Evolutionary conservation across 2,888 invertebrate species (phyloP).

Genomic region (Drosophila rellima): DNA sequence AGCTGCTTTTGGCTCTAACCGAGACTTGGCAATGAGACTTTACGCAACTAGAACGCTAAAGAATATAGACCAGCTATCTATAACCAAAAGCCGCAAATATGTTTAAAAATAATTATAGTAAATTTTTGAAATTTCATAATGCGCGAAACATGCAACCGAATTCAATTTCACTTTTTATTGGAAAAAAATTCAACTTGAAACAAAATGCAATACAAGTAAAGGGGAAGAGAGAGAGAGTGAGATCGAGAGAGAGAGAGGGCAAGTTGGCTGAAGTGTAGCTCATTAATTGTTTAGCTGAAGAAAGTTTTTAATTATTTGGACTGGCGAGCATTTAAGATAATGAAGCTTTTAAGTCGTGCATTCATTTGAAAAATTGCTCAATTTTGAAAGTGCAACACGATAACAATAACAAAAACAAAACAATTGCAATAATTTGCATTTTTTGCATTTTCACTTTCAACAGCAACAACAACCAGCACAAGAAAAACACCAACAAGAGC

Average conservation of each 20-base stretch:
- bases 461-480: conserved; percentile 18
- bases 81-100: conserved; percentile 18
- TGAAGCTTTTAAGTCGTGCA: conserved; percentile 74
- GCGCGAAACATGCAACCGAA: conserved; percentile 48
- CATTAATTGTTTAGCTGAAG: conserved; percentile 66
- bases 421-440: conserved; percentile 68
- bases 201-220: conserved; percentile 19
- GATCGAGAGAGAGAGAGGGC: no score
- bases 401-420: conserved; percentile 14
- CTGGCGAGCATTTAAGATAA: conserved; percentile 66
- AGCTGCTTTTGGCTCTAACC: conserved; percentile 23
- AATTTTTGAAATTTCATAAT: conserved; percentile 45
- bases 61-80: not conserved
- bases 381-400: conserved; percentile 70
- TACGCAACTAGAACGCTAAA: conserved; percentile 21
- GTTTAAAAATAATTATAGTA: conserved; percentile 1
- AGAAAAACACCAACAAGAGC: conserved; percentile 3
- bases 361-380: conserved; percentile 62
- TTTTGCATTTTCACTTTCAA: conserved; percentile 51
- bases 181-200: conserved; percentile 7
- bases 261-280: conserved; percentile 18
- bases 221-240: not conserved
- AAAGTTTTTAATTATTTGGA: conserved; percentile 74
- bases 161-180: conserved; percentile 74
- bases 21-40: conserved; percentile 11